Conservation (phyloP, 2,888 invertebrate species). For the Apodemia mormo region DNA sequence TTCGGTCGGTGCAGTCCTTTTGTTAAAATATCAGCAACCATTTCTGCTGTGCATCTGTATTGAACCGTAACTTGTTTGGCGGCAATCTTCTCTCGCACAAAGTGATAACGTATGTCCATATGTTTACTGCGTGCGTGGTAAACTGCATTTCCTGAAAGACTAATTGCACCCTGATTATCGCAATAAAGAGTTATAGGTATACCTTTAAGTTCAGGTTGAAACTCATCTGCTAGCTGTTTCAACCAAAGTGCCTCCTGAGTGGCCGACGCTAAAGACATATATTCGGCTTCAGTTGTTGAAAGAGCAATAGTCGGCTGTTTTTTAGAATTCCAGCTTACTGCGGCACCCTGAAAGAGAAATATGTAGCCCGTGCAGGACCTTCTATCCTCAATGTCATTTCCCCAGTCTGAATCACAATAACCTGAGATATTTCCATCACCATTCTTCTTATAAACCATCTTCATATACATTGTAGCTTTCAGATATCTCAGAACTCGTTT, state of each 20-base stretch:
- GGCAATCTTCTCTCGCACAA: constrained; percentile 36
- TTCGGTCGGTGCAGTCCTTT: constrained; percentile 35
- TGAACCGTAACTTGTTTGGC: constrained; percentile 31
- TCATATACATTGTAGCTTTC: constrained; percentile 16
- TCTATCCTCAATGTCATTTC: constrained; percentile 31
- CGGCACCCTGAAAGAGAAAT: constrained; percentile 39
- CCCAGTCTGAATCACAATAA: constrained; percentile 43
- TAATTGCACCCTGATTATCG: constrained; percentile 41
- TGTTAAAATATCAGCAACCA: constrained; percentile 36
- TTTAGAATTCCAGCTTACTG: constrained; percentile 38
- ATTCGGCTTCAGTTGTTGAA: neutral
- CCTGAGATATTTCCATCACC: constrained; percentile 25
- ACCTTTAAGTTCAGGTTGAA: constrained; percentile 27
- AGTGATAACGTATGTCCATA: constrained; percentile 36
- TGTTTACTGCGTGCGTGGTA: constrained; percentile 33
- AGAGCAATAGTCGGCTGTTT: neutral
- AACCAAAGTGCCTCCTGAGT: constrained; percentile 36
- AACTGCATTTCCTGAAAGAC: constrained; percentile 36
- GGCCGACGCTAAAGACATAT: neutral
- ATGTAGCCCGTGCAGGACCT: constrained; percentile 40
- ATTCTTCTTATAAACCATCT: constrained; percentile 13
- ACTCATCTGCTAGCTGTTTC: constrained; percentile 30
- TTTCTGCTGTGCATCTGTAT: constrained; percentile 34
- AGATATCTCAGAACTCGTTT: constrained; percentile 28
- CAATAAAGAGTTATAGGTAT: constrained; percentile 32